Evolutionary conservation across 1,140 invertebrate genomes (phyloP), one percentile per base, ranked within the genome.

Genomic region (Zophobas morio): DNA sequence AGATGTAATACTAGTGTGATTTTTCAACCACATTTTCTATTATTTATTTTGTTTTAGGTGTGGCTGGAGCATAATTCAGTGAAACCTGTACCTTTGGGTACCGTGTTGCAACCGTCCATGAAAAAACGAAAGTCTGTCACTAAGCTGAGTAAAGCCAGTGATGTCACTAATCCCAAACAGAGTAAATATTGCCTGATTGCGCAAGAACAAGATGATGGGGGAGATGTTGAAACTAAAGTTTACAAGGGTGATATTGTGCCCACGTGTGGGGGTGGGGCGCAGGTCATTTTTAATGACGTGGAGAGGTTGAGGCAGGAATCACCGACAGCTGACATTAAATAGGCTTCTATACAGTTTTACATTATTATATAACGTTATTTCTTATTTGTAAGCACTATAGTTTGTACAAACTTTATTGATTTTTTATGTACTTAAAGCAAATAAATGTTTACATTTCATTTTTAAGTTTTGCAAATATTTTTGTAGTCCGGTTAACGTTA

Each of bases 221-320:
- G 97, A 0, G 96, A 98, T 85, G 86, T 99, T 1, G 95, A 97
- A 87, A 99, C 97, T 0, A 95, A 95, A 82, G 83, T 99, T 47
- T 96, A 96, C 82, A 99, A 99, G 90, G 85, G 93, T 53, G 95
- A 99, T 86, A 94, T 99, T 37, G 89, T 98, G 8, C 96, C 96
- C 6, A 99, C 98, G 0, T 93, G 93, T 76, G 94, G 94, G 8
- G 98, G 98, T 4, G 98, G 98, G 0, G 94, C 96, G 1, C 96
- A 98, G 84, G 96, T 99, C 0, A 93, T 99, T 35, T 98, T 99
- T 82, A 95, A 96, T 81, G 98, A 99, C 87, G 94, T 99, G 1
- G 98, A 99, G 87, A 93, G 93, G 79, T 86, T 99, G 2, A 94
- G 93, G 81, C 96, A 98, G 85, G 89, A 90, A 79, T 96, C 95